Evolutionary conservation across 2,888 invertebrate species (phyloP), one percentile per base, ranked within the genome.

Genomic region (Diabrotica balteata): DNA sequence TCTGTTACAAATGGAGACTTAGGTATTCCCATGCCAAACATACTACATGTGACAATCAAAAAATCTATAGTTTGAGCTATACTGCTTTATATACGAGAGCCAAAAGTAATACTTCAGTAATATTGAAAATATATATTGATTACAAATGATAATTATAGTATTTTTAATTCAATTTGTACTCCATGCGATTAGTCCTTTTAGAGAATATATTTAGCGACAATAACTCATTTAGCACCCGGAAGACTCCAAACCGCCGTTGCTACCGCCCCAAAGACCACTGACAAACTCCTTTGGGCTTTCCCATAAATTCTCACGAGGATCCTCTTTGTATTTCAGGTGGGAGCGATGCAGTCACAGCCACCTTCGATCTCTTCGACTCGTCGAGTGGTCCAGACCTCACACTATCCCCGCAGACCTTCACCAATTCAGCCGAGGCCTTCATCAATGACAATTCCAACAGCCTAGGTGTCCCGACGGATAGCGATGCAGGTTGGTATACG

Each of bases 371-470:
- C 79, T 88, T 88, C 82, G 88, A 88, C 82, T 88, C 88, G 75
- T 84, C 84, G 70, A 88, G 87, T 77, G 88, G 88, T 70, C 88
- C 88, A 75, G 88, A 88, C 82, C 85, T 88, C 77, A 88, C 88
- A 74, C 81, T 88, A 79, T 88, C 88, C 71, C 88, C 88, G 73
- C 88, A 88, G 82, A 88, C 88, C 68, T 88, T 88, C 81, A 88
- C 88, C 77, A 88, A 88, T 80, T 87, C 88, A 77, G 86, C 88
- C 72, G 88, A 88, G 84, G 88, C 88, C 83, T 88, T 88, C 81
- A 87, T 88, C 84, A 88, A 88, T 83, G 88, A 88, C 85, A 88
- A 88, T 84, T 88, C 88, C 75, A 87, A 88, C 84, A 88, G 88
- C 83, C 84, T 88, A 74, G 88, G 88, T 63, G 87, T 88, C 78